Conservation (phyloP, 2,797 vertebrate species). For the Limosa lapponica region DNA sequence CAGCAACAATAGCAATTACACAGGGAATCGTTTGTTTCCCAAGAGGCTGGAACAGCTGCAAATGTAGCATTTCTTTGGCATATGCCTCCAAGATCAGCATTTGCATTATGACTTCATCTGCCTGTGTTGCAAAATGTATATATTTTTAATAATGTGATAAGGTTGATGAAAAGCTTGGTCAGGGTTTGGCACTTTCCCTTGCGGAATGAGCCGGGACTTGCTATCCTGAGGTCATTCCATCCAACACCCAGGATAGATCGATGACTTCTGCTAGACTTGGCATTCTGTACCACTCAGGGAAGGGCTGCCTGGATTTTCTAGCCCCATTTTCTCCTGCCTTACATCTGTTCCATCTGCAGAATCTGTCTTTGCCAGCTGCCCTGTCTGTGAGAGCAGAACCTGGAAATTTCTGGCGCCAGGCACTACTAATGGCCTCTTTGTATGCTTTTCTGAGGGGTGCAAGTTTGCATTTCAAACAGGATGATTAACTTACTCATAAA, state of each 20-base stretch:
- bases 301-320: not conserved
- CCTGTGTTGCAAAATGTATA: not conserved
- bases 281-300: not conserved
- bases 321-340: not conserved
- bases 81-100: not conserved
- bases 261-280: not conserved
- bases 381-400: not conserved
- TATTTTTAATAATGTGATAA: not conserved
- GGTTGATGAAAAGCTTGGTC: not conserved
- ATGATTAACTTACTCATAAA: not conserved
- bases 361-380: not conserved
- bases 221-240: not conserved
- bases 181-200: not conserved
- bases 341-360: not conserved
- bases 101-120: not conserved
- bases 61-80: not conserved
- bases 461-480: constrained; percentile 15
- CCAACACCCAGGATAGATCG: not conserved
- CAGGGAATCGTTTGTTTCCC: not conserved
- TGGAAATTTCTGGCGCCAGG: not conserved
- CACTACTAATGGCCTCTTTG: not conserved
- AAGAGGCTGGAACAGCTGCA: not conserved
- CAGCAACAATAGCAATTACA: not conserved
- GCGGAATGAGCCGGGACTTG: not conserved
- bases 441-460: not conserved